These are phyloP conservation scores for Rhombomys opimus DNA, from an alignment of 2,113 vertebrate species.

Conservation along the genomic window DNA sequence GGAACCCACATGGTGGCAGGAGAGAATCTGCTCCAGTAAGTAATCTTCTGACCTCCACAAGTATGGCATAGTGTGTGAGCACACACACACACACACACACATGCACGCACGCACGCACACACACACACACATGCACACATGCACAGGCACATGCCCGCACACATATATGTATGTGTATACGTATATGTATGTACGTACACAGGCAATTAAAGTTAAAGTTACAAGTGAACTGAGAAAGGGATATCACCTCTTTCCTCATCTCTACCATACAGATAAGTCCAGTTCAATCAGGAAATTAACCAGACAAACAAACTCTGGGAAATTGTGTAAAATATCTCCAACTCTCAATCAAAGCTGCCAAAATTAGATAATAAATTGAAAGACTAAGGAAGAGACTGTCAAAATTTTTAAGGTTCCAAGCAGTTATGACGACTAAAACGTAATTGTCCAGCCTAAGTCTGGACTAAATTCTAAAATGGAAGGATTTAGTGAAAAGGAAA, in stretches of 20 bases:
- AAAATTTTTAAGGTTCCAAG: background rate
- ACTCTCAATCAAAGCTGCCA: background rate
- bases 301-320: background rate
- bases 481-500: background rate
- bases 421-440: background rate
- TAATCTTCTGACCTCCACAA: too few relatives aligned
- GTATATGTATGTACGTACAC: background rate
- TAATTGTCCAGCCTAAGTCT: background rate
- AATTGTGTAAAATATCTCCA: background rate
- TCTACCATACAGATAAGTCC: background rate
- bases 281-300: background rate
- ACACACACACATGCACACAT: background rate
- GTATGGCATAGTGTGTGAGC: background rate
- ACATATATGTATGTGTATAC: too few relatives aligned
- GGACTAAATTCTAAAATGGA: conserved; percentile 6
- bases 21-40: too few relatives aligned
- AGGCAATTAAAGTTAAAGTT: background rate
- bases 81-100: background rate
- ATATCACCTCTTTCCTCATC: background rate
- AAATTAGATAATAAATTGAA: background rate
- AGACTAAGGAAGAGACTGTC: background rate
- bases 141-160: background rate
- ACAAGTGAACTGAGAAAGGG: background rate
- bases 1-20: background rate
- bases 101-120: background rate